A percentile compares a stretch with the other conserved stretches of the same genome.
These are phyloP conservation scores for Strigops habroptila DNA, from an alignment of 2,113 vertebrate species.

Conservation along the genomic window DNA sequence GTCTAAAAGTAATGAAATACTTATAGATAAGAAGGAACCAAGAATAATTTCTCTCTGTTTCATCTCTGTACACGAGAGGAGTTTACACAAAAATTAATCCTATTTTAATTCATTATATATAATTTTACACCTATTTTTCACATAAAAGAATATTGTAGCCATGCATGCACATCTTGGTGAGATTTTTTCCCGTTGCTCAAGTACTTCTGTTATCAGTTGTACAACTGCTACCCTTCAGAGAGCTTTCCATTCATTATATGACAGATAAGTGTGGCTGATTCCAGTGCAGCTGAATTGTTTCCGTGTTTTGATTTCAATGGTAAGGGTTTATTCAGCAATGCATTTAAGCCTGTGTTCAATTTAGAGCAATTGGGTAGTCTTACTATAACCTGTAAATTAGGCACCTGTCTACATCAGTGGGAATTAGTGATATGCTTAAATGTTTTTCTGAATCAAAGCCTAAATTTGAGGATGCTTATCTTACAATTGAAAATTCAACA, in stretches of 20 bases:
- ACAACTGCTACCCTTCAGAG: not conserved
- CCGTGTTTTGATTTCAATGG: constrained; percentile 1
- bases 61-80: not conserved
- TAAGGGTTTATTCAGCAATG: constrained; percentile 15
- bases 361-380: not conserved
- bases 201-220: not conserved
- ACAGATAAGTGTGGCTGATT: not conserved
- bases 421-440: not conserved
- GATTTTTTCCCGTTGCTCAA: not conserved
- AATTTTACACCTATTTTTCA: constrained; percentile 30
- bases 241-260: not conserved
- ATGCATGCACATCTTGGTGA: not conserved
- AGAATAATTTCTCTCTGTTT: not conserved
- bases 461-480: not conserved
- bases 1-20: not conserved
- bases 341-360: constrained; percentile 5
- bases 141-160: not conserved
- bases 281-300: constrained; percentile 12
- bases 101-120: constrained; percentile 21
- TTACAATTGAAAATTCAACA: not conserved
- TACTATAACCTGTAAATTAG: constrained; percentile 6
- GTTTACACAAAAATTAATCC: not conserved
- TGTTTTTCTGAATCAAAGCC: not conserved
- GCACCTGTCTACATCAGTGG: not conserved
- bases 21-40: not conserved